These are phyloP conservation scores for Blastobasis adustella DNA, from an alignment of 2,888 invertebrate genomes.

Conservation along the genomic window DNA sequence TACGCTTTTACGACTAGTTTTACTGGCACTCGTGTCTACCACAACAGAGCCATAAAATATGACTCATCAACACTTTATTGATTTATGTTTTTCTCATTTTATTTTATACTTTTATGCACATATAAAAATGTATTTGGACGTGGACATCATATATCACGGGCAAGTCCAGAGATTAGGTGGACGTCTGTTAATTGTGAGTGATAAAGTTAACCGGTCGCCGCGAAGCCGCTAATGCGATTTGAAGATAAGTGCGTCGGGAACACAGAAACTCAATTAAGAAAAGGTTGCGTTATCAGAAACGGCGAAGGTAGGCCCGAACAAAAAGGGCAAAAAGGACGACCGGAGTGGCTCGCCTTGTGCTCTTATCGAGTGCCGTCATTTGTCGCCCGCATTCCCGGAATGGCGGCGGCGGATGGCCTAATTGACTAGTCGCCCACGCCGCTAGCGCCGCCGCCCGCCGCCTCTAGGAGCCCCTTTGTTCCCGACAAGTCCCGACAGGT, in stretches of 20 bases:
- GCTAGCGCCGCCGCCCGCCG: slow-evolving; percentile 61
- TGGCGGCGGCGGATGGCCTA: slow-evolving; percentile 70
- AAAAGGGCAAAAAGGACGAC: slow-evolving; percentile 49
- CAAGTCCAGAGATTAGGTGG: slow-evolving; percentile 37
- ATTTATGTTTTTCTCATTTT: slow-evolving; percentile 16
- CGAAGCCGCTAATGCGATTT: slow-evolving; percentile 51
- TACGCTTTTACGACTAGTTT: slow-evolving; percentile 27
- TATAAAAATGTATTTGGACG: slow-evolving; percentile 2
- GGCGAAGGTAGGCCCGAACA: slow-evolving; percentile 33
- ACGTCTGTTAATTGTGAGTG: slow-evolving; percentile 41
- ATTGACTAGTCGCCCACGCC: slow-evolving; percentile 72
- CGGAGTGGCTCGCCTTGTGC: slow-evolving; percentile 40
- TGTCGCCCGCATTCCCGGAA: slow-evolving; percentile 71
- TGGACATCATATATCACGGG: no score
- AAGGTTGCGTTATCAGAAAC: slow-evolving; percentile 61
- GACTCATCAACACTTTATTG: slow-evolving; percentile 27
- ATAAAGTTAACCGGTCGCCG: slow-evolving; percentile 43
- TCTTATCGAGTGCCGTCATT: slow-evolving; percentile 64
- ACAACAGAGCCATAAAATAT: slow-evolving; percentile 26
- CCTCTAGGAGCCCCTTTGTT: slow-evolving; percentile 66
- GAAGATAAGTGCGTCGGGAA: slow-evolving; percentile 54
- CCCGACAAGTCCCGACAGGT: slow-evolving; percentile 54
- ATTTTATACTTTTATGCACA: slow-evolving; percentile 25
- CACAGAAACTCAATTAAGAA: slow-evolving; percentile 69
- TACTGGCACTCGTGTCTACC: slow-evolving; percentile 28